phyloP scores from a whole-genome alignment of 2,113 vertebrate genomes.

The Oostethus manadensis region DNA sequence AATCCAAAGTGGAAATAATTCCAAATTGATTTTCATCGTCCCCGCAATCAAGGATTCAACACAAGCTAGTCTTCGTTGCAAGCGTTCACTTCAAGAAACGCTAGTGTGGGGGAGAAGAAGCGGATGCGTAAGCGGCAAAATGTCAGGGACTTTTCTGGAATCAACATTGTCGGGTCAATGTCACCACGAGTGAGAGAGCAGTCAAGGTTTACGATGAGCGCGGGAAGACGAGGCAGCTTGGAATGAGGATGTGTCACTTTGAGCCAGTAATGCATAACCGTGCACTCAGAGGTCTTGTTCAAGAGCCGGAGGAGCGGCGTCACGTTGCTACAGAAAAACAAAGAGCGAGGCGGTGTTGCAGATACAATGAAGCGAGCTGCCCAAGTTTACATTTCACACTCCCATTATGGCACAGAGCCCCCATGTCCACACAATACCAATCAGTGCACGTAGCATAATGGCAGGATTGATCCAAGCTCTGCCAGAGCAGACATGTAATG shows the following conservation, averaged over 20 bases:
- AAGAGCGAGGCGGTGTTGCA: neutral
- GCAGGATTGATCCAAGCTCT: slow-evolving; percentile 1
- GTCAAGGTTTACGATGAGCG: slow-evolving; percentile 6
- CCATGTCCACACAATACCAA: neutral
- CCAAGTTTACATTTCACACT: slow-evolving; percentile 44
- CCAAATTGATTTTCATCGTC: too few relatives aligned
- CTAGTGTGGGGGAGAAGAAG: neutral
- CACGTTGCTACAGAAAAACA: neutral
- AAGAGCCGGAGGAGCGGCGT: too few relatives aligned
- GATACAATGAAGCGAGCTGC: neutral
- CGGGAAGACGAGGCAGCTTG: slow-evolving; percentile 2
- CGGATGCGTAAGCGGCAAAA: slow-evolving; percentile 10
- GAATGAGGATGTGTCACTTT: slow-evolving; percentile 8
- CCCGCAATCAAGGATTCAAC: too few relatives aligned
- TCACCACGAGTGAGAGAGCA: slow-evolving; percentile 3
- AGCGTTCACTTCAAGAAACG: neutral
- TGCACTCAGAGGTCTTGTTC: slow-evolving; percentile 12
- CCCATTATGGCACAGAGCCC: slow-evolving; percentile 30
- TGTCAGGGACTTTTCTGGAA: slow-evolving; percentile 21
- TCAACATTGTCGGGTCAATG: slow-evolving; percentile 11
- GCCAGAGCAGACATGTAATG: neutral
- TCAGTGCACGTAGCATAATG: neutral
- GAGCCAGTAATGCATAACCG: slow-evolving; percentile 7
- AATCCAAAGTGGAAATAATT: too few relatives aligned
- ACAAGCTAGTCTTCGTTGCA: neutral